Base-by-base conservation (phyloP, 2,113 vertebrate species). In the Catharus minimus region DNA sequence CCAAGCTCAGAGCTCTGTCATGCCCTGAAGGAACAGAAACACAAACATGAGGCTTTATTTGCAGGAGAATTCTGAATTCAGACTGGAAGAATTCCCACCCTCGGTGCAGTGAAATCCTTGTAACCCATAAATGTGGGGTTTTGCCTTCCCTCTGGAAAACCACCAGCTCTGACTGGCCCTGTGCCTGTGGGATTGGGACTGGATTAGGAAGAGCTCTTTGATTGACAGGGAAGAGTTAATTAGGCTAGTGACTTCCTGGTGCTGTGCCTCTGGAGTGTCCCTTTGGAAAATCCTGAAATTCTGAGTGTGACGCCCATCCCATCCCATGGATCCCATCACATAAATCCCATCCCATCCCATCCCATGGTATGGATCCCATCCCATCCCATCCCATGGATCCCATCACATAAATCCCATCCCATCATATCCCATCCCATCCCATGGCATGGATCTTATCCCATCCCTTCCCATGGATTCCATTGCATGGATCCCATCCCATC, bases 21-120 rank as follows among this genome's bases (percentile, higher is more conserved):
- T 44, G n/a, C 57, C 60, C 60, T 69, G 50, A 9, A 46, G 67
- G 50, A 62, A 30, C 7, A 41, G 2, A 41, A 64, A 33, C 36
- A 52, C 44, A 46, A 46, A 21, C 39, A 9, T 0, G 49, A 58
- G 57, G 41, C 13, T 82, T 65, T 12, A 27, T 82, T 69, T 82
- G 36, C 13, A 22, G 46, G 11, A 20, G 56, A 6, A 1, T 72
- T 38, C n/a, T 1, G 3, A 39, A 10, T 67, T 64, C 39, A 11
- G 46, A 1, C 5, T 13, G 15, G 30, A n/a, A 58, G 53, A 36
- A 39, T 7, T 3, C 28, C 24, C n/a, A 5, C 10, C 32, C 18
- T 22, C 4, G 0, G 15, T 12, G 47, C 57, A 43, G 30, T 19
- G 6, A 27, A 64, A 53, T 46, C 69, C 65, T 55, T 0, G 1